Conservation (phyloP, 2,888 invertebrate genomes). For the Schizaphis graminum region DNA sequence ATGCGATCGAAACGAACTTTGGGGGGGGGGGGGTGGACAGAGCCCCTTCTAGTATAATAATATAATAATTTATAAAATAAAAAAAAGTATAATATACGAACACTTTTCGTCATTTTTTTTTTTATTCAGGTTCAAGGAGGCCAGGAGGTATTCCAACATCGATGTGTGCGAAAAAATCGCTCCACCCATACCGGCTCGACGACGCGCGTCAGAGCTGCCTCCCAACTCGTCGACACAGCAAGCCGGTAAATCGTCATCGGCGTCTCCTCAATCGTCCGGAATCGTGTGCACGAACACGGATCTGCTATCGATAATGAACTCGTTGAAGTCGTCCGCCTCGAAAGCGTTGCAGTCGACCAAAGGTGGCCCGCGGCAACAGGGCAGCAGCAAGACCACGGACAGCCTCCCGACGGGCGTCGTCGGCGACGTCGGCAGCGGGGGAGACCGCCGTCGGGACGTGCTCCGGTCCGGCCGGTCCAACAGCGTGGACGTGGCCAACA, state of each 20-base stretch:
- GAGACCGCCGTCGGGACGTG: conserved; percentile 74
- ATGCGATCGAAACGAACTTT: no score
- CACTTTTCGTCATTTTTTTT: neutral
- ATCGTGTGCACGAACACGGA: conserved; percentile 87
- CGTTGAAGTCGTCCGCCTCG: conserved; percentile 84
- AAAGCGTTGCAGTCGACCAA: conserved; percentile 71
- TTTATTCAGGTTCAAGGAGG: conserved; percentile 67
- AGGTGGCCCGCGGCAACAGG: neutral
- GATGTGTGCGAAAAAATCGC: conserved; percentile 73
- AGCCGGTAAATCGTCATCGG: conserved; percentile 65
- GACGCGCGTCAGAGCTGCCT: conserved; percentile 81
- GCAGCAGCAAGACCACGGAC: conserved; percentile 74
- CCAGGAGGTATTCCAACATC: conserved; percentile 82
- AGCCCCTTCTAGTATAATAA: no score
- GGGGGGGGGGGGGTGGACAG: no score
- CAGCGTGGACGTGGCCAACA: conserved; percentile 85
- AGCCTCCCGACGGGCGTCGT: conserved; percentile 47
- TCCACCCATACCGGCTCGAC: conserved; percentile 68
- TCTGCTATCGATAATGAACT: conserved; percentile 83
- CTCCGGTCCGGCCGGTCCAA: conserved; percentile 83
- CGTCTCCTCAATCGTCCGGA: conserved; percentile 73
- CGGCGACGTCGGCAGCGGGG: conserved; percentile 67
- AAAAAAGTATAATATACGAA: neutral
- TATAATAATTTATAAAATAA: neutral
- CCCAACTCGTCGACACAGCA: conserved; percentile 56